Evolutionary conservation across 2,113 vertebrate species (phyloP).

Genomic region (Bagarius yarrelli): DNA sequence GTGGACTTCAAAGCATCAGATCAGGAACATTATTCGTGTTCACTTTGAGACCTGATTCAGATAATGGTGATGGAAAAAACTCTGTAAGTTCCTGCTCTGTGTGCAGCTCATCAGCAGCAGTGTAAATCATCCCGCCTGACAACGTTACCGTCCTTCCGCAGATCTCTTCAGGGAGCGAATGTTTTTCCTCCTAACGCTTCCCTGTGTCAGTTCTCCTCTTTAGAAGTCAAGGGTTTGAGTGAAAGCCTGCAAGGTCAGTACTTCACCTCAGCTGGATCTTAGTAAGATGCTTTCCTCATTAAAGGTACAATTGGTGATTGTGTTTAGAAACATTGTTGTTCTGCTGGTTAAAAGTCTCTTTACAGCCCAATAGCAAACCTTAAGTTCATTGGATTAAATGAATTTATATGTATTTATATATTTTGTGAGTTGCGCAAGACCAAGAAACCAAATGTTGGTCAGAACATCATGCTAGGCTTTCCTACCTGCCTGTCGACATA

Average conservation of each 20-base stretch:
- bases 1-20: background rate
- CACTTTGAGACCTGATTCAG: background rate
- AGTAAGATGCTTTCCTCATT: conserved; percentile 3
- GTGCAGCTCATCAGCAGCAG: background rate
- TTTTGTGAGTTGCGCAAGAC: no score
- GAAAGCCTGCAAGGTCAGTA: conserved; percentile 9
- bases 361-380: no score
- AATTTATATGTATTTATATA: no score
- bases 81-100: background rate
- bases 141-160: background rate
- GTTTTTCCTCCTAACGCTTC: background rate
- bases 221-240: background rate
- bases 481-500: no score
- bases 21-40: background rate
- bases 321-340: no score
- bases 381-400: no score
- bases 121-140: no score
- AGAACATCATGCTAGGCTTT: no score
- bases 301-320: no score
- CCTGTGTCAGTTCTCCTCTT: background rate
- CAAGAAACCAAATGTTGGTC: no score
- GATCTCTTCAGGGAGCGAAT: background rate
- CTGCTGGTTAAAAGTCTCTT: no score
- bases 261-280: background rate
- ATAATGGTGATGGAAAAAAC: background rate